Percentiles rank a stretch among this genome's conserved stretches.
Conservation (phyloP, 2,888 invertebrate genomes). For the Hyposoter didymator region DNA sequence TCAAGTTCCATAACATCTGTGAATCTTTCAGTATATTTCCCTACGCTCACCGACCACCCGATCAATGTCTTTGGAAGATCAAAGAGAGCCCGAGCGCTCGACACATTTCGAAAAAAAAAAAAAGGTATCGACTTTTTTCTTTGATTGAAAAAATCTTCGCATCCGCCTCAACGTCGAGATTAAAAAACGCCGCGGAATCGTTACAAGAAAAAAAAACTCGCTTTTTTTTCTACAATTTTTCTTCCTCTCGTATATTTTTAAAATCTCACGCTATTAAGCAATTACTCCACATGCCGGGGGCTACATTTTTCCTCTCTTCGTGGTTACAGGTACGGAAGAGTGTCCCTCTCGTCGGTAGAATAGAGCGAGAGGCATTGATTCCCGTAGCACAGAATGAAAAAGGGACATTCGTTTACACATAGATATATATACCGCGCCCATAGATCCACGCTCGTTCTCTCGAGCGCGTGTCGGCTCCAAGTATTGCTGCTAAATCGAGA, state of each 20-base stretch:
- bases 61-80: background rate
- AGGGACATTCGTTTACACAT: background rate
- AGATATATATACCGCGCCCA: no score
- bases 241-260: background rate
- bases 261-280: slow-evolving; percentile 20
- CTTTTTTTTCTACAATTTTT: background rate
- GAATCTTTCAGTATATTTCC: background rate
- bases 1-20: slow-evolving; percentile 8
- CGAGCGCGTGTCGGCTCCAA: slow-evolving; percentile 10
- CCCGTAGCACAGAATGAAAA: background rate
- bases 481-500: slow-evolving; percentile 44
- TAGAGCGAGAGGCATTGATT: slow-evolving; percentile 25
- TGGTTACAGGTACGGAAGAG: slow-evolving; percentile 7
- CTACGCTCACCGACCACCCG: background rate
- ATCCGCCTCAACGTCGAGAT: background rate
- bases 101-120: background rate
- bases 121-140: background rate
- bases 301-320: slow-evolving; percentile 11
- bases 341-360: background rate
- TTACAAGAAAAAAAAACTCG: background rate
- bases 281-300: slow-evolving; percentile 7
- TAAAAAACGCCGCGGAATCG: background rate
- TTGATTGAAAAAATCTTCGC: background rate
- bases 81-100: background rate
- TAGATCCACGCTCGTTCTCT: background rate